These are phyloP conservation scores for Artibeus jamaicensis DNA, from an alignment of 2,797 vertebrate genomes.

Conservation along the genomic window DNA sequence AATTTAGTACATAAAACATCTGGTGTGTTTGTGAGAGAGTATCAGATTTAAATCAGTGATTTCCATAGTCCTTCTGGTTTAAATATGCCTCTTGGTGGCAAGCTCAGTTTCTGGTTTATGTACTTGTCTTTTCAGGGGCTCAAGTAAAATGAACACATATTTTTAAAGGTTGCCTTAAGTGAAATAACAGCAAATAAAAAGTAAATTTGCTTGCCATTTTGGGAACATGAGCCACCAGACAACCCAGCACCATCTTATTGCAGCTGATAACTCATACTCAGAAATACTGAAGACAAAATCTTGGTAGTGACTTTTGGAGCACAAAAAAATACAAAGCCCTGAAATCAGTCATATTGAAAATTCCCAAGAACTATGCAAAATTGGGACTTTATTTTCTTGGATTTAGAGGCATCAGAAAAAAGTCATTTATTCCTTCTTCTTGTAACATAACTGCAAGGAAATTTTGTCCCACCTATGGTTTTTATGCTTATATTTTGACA, in stretches of 20 bases:
- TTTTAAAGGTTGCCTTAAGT: slow-evolving; percentile 35
- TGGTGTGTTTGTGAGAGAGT: slow-evolving; percentile 58
- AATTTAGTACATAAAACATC: slow-evolving; percentile 71
- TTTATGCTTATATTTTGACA: slow-evolving; percentile 47
- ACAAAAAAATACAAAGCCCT: slow-evolving; percentile 30
- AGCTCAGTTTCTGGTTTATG: slow-evolving; percentile 28
- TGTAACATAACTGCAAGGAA: not conserved
- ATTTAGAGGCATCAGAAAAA: slow-evolving; percentile 45
- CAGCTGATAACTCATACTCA: not conserved
- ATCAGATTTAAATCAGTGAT: slow-evolving; percentile 36
- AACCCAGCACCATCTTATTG: not conserved
- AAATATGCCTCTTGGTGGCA: slow-evolving; percentile 48
- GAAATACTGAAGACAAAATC: not conserved
- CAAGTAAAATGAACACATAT: not conserved
- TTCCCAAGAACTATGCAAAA: not conserved
- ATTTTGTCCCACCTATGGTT: slow-evolving; percentile 6
- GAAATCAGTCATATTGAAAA: not conserved
- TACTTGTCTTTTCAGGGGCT: not conserved
- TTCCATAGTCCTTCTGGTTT: slow-evolving; percentile 34
- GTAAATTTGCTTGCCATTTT: slow-evolving; percentile 28
- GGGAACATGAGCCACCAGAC: not conserved
- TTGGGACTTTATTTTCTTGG: not conserved
- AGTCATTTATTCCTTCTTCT: not conserved
- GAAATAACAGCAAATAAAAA: slow-evolving; percentile 50
- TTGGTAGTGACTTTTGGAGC: not conserved